Base-by-base conservation (phyloP, 2,113 vertebrate species). In the Strigops habroptila region DNA sequence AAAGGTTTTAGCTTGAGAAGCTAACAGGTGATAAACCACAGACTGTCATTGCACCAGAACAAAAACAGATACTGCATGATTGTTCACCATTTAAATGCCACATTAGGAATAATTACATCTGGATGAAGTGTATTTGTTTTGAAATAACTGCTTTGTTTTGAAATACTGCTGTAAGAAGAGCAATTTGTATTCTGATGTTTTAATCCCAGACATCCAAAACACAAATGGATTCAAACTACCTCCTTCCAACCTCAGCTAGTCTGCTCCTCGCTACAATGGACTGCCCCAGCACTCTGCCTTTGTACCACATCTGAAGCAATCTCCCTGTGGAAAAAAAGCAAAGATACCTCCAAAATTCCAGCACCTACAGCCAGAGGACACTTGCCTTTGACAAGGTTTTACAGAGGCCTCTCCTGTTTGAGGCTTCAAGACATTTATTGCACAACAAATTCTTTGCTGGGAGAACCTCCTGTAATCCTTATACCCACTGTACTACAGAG, bases 401-500 rank as follows among this genome's bases (percentile, higher is more conserved):
- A 74, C 8, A 41, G 19, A 67, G 7, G 22, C 13, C 10, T 65
- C 44, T 80, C 23, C 25, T 65, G 12, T 73, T 77, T n/a, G 57
- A 80, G 10, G 9, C 39, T 86, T 69, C 46, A 83, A 62, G 37
- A 69, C 18, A 28, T 33, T 62, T 57, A 6, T 28, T 41, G 64
- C 59, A 35, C 12, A 52, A 48, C n/a, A 69, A 80, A 60, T 33
- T 59, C 33, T n/a, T 48, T 81, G 27, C 48, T 68, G 24, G 44
- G 46, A 75, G 64, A 78, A 22, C 33, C 8, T 75, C 49, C 23
- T 1, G 0, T 33, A 70, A 49, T 27, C 35, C 41, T 53, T 31
- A 33, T 18, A 9, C 19, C 14, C 3, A 2, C 28, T 55, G 17
- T 52, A 6, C 73, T n/a, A 2, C 2, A 1, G 24, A 43, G 9